phyloP scores from a whole-genome alignment of 2,113 vertebrate species.

The Syngnathus typhle region DNA sequence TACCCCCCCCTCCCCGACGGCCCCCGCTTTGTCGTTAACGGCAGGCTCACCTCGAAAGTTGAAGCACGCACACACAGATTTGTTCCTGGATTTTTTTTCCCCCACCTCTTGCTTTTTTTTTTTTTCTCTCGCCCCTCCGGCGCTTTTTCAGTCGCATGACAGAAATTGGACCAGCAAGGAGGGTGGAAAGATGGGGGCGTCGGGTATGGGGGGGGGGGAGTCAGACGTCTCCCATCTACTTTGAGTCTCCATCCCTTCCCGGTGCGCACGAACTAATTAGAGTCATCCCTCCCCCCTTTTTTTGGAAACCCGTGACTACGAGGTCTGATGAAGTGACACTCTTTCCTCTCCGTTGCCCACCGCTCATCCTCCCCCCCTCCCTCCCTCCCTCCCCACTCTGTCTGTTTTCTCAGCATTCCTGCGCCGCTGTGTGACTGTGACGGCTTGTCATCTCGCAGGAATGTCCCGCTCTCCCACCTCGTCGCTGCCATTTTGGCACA shows the following conservation, averaged over 20 bases:
- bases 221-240: conserved; percentile 71
- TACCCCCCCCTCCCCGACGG: conserved; percentile 76
- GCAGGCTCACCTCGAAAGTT: conserved; percentile 69
- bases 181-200: conserved; percentile 15
- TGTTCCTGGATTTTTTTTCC: conserved; percentile 36
- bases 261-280: conserved; percentile 49
- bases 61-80: conserved; percentile 34
- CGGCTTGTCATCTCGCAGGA: conserved; percentile 75
- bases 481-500: conserved; percentile 64
- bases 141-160: conserved; percentile 97
- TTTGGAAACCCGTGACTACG: conserved; percentile 62
- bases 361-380: conserved; percentile 35
- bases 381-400: conserved; percentile 36
- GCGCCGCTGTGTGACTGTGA: conserved; percentile 75
- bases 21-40: conserved; percentile 81
- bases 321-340: conserved; percentile 64
- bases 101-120: conserved; percentile 22
- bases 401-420: conserved; percentile 73
- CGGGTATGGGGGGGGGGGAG: conserved; percentile 47
- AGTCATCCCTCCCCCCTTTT: conserved; percentile 15
- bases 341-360: conserved; percentile 34
- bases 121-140: conserved; percentile 79
- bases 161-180: conserved; percentile 83
- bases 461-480: conserved; percentile 76
- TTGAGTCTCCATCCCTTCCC: conserved; percentile 28